Base-by-base conservation (phyloP, 2,888 invertebrate genomes). In the Chrysotoxum bicinctum region DNA sequence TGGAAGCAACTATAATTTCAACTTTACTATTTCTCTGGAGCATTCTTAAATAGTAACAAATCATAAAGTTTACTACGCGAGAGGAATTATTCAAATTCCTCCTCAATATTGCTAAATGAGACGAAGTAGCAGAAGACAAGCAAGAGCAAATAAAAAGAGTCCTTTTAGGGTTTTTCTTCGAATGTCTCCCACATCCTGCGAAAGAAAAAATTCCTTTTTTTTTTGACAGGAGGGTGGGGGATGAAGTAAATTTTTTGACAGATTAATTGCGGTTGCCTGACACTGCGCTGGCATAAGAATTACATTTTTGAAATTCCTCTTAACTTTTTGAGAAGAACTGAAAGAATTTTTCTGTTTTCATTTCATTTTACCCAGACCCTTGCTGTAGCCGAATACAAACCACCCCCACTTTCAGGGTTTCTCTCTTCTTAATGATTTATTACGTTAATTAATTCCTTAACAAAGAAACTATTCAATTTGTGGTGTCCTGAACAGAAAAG, bases 401-500 rank as follows among this genome's bases (percentile, higher is more conserved):
- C 19, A 30, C 37, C 19, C 19, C 60, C n/a, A 26, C n/a, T 10
- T 14, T 26, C 4, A 14, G 9, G 66, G 75, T 60, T 70, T 77
- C 32, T 48, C 48, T 66, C 70, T 66, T 72, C 73, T 88, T 88
- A 90, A 90, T 90, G 90, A 90, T 90, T 90, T 90, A 90, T 90
- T 90, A 89, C 89, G 90, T 90, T 90, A 90, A 90, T 90, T 90
- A 90, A 90, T 90, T 89, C 89, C 89, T 69, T 76, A 76, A 81
- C 76, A 85, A 85, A 77, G 85, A 73, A 76, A 77, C 85, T 80
- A 81, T 85, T 85, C 75, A 74, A 80, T 74, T 80, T 84, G 74
- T 64, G 64, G 69, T 70, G 76, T 77, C 54, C 62, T 48, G 30
- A 48, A 16, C 48, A 37, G 37, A 32, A 26, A 12, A 16, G 54